Base-by-base conservation (phyloP, 2,113 vertebrate species). In the Ptychochromis oligacanthus region DNA sequence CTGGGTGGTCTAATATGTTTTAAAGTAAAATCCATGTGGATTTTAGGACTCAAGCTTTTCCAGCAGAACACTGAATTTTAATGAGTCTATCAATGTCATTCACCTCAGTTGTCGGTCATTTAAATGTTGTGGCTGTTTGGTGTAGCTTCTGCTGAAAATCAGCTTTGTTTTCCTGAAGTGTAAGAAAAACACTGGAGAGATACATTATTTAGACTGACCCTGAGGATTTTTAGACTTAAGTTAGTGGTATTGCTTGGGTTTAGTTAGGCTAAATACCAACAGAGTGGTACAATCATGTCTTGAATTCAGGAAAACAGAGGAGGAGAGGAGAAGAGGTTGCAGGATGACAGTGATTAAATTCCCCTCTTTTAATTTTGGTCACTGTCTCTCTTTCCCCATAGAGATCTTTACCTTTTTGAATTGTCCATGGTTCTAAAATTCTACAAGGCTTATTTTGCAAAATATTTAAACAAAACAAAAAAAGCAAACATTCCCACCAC, bases 261-360 rank as follows among this genome's bases (percentile, higher is more conserved):
- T 86, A 80, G 77, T 60, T 92, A 77, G 93, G 81, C 90, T 88
- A 95, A 96, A 96, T 95, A 91, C 89, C 96, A 95, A 97, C 94
- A 89, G 84, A 87, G 67, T 86, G 89, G 89, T 84, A 6, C 59
- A 62, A 18, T 88, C 88, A 91, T 95, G 95, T 94, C 93, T 56
- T 15, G 3, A 34, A 75, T 93, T 93, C 95, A 93, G 79, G 64
- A 83, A 79, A 75, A 82, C 79, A 89, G 90, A 94, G 92, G 94
- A 56, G 82, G 74, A 90, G 92, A 85, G 91, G 88, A 91, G 89
- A 94, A 92, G 95, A 91, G 85, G 87, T 94, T 95, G 87, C 75
- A 80, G 88, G 87, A 84, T 31, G 87, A 76, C 40, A 75, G 81
- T 90, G 82, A 94, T 94, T 91, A 90, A 92, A 85, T 85, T 88